Evolutionary conservation across 2,797 vertebrate genomes (phyloP), one percentile per base, ranked within the genome.

Genomic region (Triplophysa yarkandensis): DNA sequence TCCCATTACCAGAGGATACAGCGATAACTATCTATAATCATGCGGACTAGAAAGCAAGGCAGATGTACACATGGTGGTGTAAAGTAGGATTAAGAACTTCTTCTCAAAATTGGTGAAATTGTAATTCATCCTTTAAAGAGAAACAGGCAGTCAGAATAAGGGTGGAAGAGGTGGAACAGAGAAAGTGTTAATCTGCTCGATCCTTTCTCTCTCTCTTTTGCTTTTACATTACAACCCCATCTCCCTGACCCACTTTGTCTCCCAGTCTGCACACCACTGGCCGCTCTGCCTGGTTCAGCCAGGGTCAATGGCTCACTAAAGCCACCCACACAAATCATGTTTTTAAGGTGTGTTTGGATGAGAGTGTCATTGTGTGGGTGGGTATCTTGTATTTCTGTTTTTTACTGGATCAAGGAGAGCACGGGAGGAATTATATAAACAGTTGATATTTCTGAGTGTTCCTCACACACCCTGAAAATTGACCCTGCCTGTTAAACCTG

Each of bases 271-370:
- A 39, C 64, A 68, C 41, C 65, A 64, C 48, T 44, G 21, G 58
- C 43, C 16, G 64, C 54, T 68, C 58, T 43, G 70, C 44, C 46
- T 30, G 70, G 79, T 80, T 80, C 79, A 80, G 58, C 10, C 8
- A 6, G 72, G 75, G 79, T 74, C 71, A 68, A 52, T 54, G 48
- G 80, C 86, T 83, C 85, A 85, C 73, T 76, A 80, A 85, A 84
- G 79, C 77, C 82, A 77, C 79, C 84, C 74, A 79, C 80, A 69
- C 71, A 68, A 55, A 71, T 71, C 68, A 2, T 19, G 46, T 44
- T 66, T 72, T 71, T 50, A 67, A 67, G 52, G 75, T 74, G 71
- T 57, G 52, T 58, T 66, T 74, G 39, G 62, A 57, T 57, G 10
- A 67, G 61, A 48, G 23, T 4, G 27, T 32, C 5, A 4, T 28